A percentile compares a stretch with the other conserved stretches of the same genome.
Conservation (phyloP, 2,888 invertebrate genomes). For the Notocelia uddmanniana region DNA sequence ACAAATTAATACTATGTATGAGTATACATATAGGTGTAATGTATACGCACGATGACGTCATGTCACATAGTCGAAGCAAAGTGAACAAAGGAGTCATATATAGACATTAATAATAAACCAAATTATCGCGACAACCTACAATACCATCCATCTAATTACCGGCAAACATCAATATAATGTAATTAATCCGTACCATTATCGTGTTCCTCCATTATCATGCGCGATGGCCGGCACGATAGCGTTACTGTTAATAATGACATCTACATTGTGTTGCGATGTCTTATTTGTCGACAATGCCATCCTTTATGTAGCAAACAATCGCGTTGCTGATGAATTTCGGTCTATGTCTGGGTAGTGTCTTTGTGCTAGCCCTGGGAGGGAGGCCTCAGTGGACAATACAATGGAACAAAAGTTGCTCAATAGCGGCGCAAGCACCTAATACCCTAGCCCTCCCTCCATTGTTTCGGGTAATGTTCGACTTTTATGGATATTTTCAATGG, state of each 20-base stretch:
- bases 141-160: constrained; percentile 19
- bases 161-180: constrained; percentile 41
- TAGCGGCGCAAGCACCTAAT: constrained; percentile 84
- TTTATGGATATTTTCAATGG: constrained; percentile 86
- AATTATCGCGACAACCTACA: constrained; percentile 23
- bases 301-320: constrained; percentile 86
- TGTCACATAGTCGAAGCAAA: constrained; percentile 3
- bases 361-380: constrained; percentile 72
- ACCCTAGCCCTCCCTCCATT: constrained; percentile 82
- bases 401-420: constrained; percentile 86
- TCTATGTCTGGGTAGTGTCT: constrained; percentile 84
- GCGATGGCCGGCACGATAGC: constrained; percentile 29
- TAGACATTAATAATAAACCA: background rate
- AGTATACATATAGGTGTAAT: too few species aligned
- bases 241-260: constrained; percentile 77
- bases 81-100: constrained; percentile 7
- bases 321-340: constrained; percentile 86
- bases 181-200: constrained; percentile 39
- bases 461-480: constrained; percentile 86
- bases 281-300: constrained; percentile 84
- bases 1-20: too few species aligned
- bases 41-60: background rate
- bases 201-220: constrained; percentile 28
- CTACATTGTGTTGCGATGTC: constrained; percentile 83
- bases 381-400: constrained; percentile 82